Base-by-base conservation (phyloP, 37 sponge, comb jelly and placozoan species). In the Chondrilla cf. caribensis region DNA sequence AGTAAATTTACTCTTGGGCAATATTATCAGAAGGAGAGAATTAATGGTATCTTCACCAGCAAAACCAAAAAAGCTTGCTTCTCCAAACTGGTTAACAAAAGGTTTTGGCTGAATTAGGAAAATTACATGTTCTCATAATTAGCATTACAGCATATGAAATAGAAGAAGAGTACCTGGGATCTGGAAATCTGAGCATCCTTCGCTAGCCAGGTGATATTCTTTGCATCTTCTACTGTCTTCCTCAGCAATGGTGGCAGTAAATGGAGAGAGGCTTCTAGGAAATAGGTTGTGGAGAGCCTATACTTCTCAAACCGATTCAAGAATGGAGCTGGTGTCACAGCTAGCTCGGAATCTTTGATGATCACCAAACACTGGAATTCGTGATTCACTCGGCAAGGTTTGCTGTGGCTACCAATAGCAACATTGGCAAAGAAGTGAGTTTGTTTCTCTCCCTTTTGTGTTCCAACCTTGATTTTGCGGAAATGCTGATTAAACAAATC, bases 241-340 rank as follows among this genome's bases (percentile, higher is more conserved):
- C 58, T 82, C 36, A 95, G 54, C 38, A 90, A 84, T n/a, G 88
- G 90, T 35, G 93, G 90, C 25, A 95, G 72, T 24, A 11, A 47
- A 36, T 68, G 15, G n/a, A 95, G 58, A 17, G 88, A 83, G 28
- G 82, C 73, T 51, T 89, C 84, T 60, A 95, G 80, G n/a, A 95
- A 70, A 62, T 58, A 85, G 7, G 21, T 6, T 19, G 64, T 62
- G n/a, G 89, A 70, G 58, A 92, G 79, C 42, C 72, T 66, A 59
- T 92, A 94, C 84, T 94, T 94, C 81, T 94, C 95, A 86, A 94
- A 94, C 25, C 95, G 77, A 55, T 91, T 94, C 60, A 94, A 73
- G 59, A 94, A 94, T 0, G 92, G 95, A 70, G 95, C 85, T n/a
- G 95, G 95, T 54, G 95, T 88, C 58, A 58, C 8, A 0, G 76